phyloP scores from a whole-genome alignment of 2,113 vertebrate species.

The Xenopus laevis region DNA sequence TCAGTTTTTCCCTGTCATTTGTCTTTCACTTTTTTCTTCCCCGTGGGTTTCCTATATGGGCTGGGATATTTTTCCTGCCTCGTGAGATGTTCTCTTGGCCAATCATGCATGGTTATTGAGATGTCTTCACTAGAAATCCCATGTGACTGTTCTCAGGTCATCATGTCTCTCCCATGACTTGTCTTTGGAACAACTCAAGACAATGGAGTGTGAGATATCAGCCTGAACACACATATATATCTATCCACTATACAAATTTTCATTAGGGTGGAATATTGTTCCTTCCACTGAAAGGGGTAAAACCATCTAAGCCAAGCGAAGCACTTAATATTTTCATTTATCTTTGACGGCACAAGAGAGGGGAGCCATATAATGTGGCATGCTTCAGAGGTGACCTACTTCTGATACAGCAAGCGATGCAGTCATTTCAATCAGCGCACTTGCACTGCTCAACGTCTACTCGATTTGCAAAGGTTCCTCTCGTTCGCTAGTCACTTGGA shows the following conservation, averaged over 20 bases:
- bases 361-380: neutral
- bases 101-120: no score
- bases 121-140: no score
- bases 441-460: conserved; percentile 15
- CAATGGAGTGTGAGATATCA: neutral
- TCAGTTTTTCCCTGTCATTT: no score
- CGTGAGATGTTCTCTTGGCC: no score
- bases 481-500: conserved; percentile 25
- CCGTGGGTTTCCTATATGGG: no score
- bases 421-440: conserved; percentile 30
- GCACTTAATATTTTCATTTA: neutral
- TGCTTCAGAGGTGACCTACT: conserved; percentile 23
- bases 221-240: neutral
- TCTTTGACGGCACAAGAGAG: conserved; percentile 1
- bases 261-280: neutral
- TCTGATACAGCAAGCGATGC: neutral
- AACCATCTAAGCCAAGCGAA: neutral
- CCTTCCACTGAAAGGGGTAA: neutral
- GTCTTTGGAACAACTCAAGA: no score
- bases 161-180: no score
- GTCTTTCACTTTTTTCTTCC: no score
- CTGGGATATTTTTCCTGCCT: no score
- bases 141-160: no score
- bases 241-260: neutral
- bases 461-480: conserved; percentile 19